Conservation (phyloP, 64 coral and sea anemone species). For the Platygyra sinensis region DNA sequence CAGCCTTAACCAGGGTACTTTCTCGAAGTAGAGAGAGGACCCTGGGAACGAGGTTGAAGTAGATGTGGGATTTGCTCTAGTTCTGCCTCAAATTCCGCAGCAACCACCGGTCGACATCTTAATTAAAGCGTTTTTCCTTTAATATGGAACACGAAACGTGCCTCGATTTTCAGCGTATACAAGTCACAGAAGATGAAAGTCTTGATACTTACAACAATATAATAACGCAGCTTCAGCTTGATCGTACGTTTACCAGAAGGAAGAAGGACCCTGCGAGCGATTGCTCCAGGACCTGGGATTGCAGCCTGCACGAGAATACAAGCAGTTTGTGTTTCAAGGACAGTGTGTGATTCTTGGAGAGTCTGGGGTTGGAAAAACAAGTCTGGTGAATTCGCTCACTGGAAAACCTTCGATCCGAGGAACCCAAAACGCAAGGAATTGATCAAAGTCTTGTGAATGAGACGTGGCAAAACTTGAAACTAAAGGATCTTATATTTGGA, state of each 20-base stretch:
- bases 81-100: too few species aligned
- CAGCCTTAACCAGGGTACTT: too few species aligned
- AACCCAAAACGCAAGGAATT: conserved; percentile 38
- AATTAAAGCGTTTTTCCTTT: too few species aligned
- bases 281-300: background rate
- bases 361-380: conserved; percentile 50
- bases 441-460: too few species aligned
- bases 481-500: background rate
- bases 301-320: background rate
- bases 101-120: too few species aligned
- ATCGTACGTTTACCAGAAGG: background rate
- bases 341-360: conserved; percentile 48
- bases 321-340: conserved; percentile 44
- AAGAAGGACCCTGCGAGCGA: background rate
- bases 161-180: background rate
- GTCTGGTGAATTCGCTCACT: conserved; percentile 36
- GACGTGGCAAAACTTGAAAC: conserved; percentile 22
- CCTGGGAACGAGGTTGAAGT: too few species aligned
- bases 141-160: too few species aligned
- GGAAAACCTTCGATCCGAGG: conserved; percentile 30
- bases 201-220: background rate
- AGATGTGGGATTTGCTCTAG: too few species aligned
- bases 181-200: conserved; percentile 5
- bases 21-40: too few species aligned
- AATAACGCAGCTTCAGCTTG: background rate